Conservation (phyloP, 2,888 invertebrate genomes). For the Darwinula stevensoni region DNA sequence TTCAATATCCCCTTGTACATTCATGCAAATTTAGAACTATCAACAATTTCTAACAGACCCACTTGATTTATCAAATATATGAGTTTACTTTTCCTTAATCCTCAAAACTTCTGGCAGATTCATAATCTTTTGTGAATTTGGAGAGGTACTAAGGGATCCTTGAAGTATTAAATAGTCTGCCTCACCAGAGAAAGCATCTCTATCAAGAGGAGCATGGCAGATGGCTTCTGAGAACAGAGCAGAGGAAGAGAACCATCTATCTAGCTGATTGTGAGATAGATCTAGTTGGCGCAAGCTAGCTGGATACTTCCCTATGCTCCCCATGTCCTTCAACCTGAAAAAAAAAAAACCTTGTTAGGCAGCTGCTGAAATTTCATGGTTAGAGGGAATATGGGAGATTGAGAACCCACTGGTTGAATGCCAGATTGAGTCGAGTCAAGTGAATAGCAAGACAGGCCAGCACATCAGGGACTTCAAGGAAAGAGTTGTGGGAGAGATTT, state of each 20-base stretch:
- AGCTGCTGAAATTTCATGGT: neutral
- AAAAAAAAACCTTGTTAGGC: constrained; percentile 4
- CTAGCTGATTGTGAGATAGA: constrained; percentile 62
- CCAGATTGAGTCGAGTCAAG: constrained; percentile 59
- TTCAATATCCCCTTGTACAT: no score
- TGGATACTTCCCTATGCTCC: constrained; percentile 67
- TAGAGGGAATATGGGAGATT: neutral
- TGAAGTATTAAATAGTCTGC: no score
- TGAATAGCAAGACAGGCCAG: constrained; percentile 68
- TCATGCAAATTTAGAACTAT: no score
- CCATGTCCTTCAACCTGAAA: constrained; percentile 26
- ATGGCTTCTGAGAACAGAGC: no score
- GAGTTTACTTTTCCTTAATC: no score
- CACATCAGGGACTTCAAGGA: constrained; percentile 54
- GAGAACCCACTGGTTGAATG: constrained; percentile 37
- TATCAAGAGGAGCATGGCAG: no score
- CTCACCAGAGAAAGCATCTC: no score
- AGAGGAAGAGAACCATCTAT: neutral
- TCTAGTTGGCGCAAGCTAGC: constrained; percentile 65
- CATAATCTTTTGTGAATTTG: no score
- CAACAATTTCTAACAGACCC: no score
- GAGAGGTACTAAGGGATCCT: no score
- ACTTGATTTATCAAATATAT: no score
- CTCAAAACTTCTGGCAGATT: no score
- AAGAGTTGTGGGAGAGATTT: constrained; percentile 69